Base-by-base conservation (phyloP, 2,888 invertebrate species). In the Mythimna vitellina region DNA sequence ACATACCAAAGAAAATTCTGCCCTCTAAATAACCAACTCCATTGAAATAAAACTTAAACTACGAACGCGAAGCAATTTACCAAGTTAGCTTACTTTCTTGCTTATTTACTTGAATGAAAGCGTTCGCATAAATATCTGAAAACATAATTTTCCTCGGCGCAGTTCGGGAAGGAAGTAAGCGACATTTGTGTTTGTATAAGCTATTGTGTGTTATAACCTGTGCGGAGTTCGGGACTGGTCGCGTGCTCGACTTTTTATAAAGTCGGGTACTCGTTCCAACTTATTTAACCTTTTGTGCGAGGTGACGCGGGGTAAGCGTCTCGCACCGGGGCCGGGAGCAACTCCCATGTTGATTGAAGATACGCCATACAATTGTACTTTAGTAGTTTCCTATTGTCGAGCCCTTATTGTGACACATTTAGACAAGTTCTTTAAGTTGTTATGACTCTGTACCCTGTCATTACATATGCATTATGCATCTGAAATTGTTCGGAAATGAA, bases 201-300 rank as follows among this genome's bases (percentile, higher is more conserved):
- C 73, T 69, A 65, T 83, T 85, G 75, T 80, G 73, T 78, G 76
- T 49, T 67, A 68, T 65, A 78, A 78, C 78, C 82, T 82, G 83
- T 66, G 61, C 46, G 12, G 29, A 70, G 65, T 71, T 73, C 65
- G 72, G 72, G 72, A 61, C 63, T 71, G 78, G 84, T 76, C 87
- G 83, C 86, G 88, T 89, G 89, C 81, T 81, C 73, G 79, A 76
- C 65, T 86, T 87, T 86, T 85, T 88, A 76, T 78, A 72, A 84
- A 85, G 62, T 78, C 80, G 72, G 58, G 73, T 70, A 84, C 86
- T 87, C 88, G 87, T 89, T 91, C 89, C 88, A 84, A 87, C 85
- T 90, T 91, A 89, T 91, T 92, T 89, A 90, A 89, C 88, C 90
- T 92, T 89, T 92, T 91, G 90, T 91, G 82, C 61, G 78, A 85